phyloP scores from a whole-genome alignment of 2,888 invertebrate species.

The Neuroscelio doddi region DNA sequence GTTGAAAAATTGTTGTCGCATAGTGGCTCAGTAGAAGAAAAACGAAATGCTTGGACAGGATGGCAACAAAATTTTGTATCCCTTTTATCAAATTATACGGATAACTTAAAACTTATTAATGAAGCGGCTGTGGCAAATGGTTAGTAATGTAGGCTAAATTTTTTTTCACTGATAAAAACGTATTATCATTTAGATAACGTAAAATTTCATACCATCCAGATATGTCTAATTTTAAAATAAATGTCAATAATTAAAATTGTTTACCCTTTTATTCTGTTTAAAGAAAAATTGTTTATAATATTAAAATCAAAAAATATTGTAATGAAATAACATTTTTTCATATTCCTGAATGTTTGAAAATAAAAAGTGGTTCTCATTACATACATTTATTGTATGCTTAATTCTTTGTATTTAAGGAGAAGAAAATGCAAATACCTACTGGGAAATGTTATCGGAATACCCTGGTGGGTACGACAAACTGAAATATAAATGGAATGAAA shows the following conservation, averaged over 20 bases:
- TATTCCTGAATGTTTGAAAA: no score
- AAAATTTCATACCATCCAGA: no score
- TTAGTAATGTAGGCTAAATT: constrained; percentile 34
- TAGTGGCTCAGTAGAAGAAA: constrained; percentile 49
- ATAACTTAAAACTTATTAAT: constrained; percentile 50
- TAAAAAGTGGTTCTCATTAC: no score
- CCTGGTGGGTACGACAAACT: constrained; percentile 55
- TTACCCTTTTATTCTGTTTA: no score
- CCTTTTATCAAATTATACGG: constrained; percentile 54
- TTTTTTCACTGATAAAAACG: background rate
- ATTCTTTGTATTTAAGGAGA: constrained; percentile 46
- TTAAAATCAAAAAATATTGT: no score
- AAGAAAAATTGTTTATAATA: no score
- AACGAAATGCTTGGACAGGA: constrained; percentile 55
- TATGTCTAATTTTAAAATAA: no score
- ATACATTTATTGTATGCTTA: no score
- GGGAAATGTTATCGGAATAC: constrained; percentile 63
- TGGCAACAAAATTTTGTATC: constrained; percentile 58
- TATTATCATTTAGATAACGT: background rate
- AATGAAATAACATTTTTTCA: no score
- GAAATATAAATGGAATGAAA: constrained; percentile 52
- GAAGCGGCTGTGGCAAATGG: constrained; percentile 63
- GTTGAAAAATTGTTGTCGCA: constrained; percentile 55
- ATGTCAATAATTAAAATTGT: no score
- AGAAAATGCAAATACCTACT: constrained; percentile 54